Evolutionary conservation across 2,113 vertebrate species (phyloP).

Genomic region (Papio anubis): DNA sequence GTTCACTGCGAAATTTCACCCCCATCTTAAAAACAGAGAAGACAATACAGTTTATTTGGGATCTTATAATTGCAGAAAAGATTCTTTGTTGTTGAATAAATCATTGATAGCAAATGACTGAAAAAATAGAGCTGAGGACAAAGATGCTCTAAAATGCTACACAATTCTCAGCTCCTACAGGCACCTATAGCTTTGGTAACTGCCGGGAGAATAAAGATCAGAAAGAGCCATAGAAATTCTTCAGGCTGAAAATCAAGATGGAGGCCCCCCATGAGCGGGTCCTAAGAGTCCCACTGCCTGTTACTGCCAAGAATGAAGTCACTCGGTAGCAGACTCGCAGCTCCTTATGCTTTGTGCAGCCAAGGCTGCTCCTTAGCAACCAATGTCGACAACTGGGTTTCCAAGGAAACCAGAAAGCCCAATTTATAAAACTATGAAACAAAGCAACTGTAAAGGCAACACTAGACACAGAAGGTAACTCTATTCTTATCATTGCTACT

Average conservation of each 20-base stretch:
- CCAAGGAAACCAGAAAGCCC: slow-evolving; percentile 89
- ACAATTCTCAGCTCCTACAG: neutral
- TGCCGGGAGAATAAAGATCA: neutral
- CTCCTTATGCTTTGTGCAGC: slow-evolving; percentile 86
- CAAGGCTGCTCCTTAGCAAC: slow-evolving; percentile 96
- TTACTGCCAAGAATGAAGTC: slow-evolving; percentile 86
- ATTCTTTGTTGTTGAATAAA: slow-evolving; percentile 2
- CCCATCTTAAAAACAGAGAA: neutral
- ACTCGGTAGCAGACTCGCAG: slow-evolving; percentile 83
- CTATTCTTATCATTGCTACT: slow-evolving; percentile 48
- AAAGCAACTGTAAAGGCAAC: slow-evolving; percentile 78
- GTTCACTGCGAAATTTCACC: neutral
- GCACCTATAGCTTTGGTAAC: neutral
- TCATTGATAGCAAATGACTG: neutral
- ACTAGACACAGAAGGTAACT: slow-evolving; percentile 52
- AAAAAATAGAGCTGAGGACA: neutral
- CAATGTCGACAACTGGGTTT: slow-evolving; percentile 87
- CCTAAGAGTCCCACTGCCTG: slow-evolving; percentile 71
- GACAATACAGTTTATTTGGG: neutral
- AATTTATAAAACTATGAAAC: slow-evolving; percentile 84
- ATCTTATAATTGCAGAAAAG: neutral
- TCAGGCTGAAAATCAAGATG: slow-evolving; percentile 78
- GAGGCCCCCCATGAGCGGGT: slow-evolving; percentile 65
- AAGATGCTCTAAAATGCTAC: neutral
- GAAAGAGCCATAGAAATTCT: neutral